Conservation (phyloP, 2,888 invertebrate genomes). For the Erebia aethiops region DNA sequence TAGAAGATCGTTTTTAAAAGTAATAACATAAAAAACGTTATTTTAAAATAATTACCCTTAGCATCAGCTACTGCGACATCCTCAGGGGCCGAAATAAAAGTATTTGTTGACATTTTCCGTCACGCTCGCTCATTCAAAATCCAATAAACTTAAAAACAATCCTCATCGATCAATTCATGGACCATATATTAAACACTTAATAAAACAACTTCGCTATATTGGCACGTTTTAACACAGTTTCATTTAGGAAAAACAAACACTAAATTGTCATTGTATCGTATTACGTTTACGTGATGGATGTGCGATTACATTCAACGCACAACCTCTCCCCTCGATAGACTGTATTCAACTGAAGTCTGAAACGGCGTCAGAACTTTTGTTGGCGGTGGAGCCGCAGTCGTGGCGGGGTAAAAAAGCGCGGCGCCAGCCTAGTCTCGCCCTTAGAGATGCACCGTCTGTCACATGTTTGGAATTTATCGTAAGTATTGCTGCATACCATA, state of each 20-base stretch:
- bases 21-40: neutral
- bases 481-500: slow-evolving; percentile 38
- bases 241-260: slow-evolving; percentile 45
- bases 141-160: slow-evolving; percentile 49
- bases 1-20: too few relatives aligned
- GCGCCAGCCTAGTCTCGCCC: slow-evolving; percentile 80
- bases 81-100: slow-evolving; percentile 58
- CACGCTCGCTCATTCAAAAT: slow-evolving; percentile 47
- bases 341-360: slow-evolving; percentile 60
- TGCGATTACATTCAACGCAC: slow-evolving; percentile 45
- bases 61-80: slow-evolving; percentile 60
- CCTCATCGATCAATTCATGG: slow-evolving; percentile 48
- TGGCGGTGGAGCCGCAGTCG: slow-evolving; percentile 60
- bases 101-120: slow-evolving; percentile 65
- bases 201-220: slow-evolving; percentile 50
- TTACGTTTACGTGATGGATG: slow-evolving; percentile 49
- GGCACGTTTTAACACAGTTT: slow-evolving; percentile 67
- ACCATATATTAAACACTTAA: slow-evolving; percentile 47
- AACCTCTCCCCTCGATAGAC: slow-evolving; percentile 53
- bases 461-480: slow-evolving; percentile 58
- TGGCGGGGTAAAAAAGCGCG: slow-evolving; percentile 78
- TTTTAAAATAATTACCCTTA: slow-evolving; percentile 59
- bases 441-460: slow-evolving; percentile 72
- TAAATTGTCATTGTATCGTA: slow-evolving; percentile 55
- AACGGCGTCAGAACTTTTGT: slow-evolving; percentile 48